Base-by-base conservation (phyloP, 1,140 invertebrate genomes). In the Zaprionus camerounensis region DNA sequence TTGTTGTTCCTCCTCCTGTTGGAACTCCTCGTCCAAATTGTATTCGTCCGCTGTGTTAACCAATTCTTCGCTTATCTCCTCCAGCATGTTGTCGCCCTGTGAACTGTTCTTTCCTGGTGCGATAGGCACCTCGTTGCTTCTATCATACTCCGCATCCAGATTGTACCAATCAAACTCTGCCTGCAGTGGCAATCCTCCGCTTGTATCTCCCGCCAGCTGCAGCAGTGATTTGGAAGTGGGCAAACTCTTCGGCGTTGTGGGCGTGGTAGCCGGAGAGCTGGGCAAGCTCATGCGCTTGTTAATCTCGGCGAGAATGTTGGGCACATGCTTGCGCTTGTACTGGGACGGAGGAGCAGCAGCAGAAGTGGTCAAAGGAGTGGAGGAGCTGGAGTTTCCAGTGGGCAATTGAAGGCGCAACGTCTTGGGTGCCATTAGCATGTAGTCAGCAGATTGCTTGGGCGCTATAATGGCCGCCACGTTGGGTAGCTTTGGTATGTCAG, bases 381-480 rank as follows among this genome's bases (percentile, higher is more conserved):
- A 61, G 15, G 44, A 67, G 56, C 17, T 69, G 53, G 46, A 13
- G 46, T 51, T 51, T 12, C 57, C 61, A 7, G 56, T 4, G 3
- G 67, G 71, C 26, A 64, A 20, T 41, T 77, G 75, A 11, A 77
- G 66, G n/a, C 76, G 76, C 34, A 78, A 46, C 31, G 61, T 49
- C 38, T 82, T 87, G 17, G 82, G 77, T 20, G 81, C 75, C 90
- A 91, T 92, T 5, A 78, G 51, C 26, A 91, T 11, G 61, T 87
- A 87, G 31, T 80, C 59, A 1, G 74, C 68, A 15, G 80, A 56
- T 44, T 87, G 75, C 55, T 91, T 94, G 7, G 94, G 93, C 20
- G 93, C 93, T 66, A 94, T 93, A 13, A 94, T 94, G 81, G 94
- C 94, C 17, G 93, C 94, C 26, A 94, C 94, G 91, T 94, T 94